These are phyloP conservation scores for Phainopepla nitens DNA, from an alignment of 2,113 vertebrate genomes.

Conservation along the genomic window DNA sequence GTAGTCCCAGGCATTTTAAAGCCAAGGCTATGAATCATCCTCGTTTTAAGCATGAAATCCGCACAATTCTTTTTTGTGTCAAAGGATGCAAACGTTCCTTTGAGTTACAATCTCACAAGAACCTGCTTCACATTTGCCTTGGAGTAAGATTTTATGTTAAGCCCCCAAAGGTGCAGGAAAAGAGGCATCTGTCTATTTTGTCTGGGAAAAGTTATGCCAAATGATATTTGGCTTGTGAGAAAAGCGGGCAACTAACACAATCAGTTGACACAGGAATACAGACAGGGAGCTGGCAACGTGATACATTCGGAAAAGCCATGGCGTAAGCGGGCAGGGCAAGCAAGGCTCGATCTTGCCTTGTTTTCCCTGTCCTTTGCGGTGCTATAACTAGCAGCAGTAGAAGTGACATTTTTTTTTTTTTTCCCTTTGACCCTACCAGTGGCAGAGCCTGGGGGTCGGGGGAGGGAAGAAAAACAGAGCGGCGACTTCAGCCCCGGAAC, in stretches of 20 bases:
- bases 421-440: not conserved
- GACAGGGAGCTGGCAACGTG: not conserved
- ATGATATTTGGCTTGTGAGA: not conserved
- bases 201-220: not conserved
- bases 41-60: not conserved
- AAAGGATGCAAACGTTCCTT: not conserved
- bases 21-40: not conserved
- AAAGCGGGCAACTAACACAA: not conserved
- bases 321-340: fast-evolving
- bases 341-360: not conserved
- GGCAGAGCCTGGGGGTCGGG: fast-evolving
- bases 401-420: not conserved
- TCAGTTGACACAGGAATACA: not conserved
- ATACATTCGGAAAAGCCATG: not conserved
- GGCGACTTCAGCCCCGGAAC: not conserved
- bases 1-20: not conserved
- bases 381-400: not conserved
- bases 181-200: not conserved
- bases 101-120: not conserved
- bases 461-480: not conserved
- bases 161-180: not conserved
- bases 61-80: not conserved
- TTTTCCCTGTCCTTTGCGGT: not conserved
- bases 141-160: not conserved
- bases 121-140: not conserved